A percentile compares a stretch with the other conserved stretches of the same genome.
Evolutionary conservation across 2,797 vertebrate genomes (phyloP).

Genomic region (Merluccius polli): DNA sequence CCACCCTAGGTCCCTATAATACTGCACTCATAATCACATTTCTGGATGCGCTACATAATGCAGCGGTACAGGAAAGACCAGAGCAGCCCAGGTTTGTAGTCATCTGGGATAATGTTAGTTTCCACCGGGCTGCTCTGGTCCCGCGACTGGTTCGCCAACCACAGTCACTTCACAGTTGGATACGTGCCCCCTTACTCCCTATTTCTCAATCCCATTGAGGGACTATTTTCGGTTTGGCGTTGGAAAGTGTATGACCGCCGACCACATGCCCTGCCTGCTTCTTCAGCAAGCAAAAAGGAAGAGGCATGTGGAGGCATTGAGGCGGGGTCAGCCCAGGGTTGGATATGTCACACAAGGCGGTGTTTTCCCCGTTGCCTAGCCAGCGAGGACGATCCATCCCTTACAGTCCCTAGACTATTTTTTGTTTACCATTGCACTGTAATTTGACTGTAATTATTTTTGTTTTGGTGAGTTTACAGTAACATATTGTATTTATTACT

Average conservation of each 20-base stretch:
- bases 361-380: constrained; percentile 5
- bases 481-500: neutral
- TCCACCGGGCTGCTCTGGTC: constrained; percentile 18
- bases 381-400: neutral
- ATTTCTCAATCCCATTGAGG: neutral
- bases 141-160: constrained; percentile 11
- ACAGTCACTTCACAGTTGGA: constrained; percentile 4
- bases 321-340: too few species aligned
- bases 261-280: constrained; percentile 10
- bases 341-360: neutral
- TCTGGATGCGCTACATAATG: constrained; percentile 4
- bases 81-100: neutral
- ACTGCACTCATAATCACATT: neutral
- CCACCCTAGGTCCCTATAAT: too few species aligned
- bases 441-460: constrained; percentile 6
- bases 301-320: neutral
- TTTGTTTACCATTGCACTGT: constrained; percentile 9
- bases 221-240: neutral
- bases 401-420: neutral
- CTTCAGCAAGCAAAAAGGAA: constrained; percentile 11
- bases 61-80: constrained; percentile 8
- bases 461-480: too few species aligned
- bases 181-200: constrained; percentile 2
- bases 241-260: constrained; percentile 1
- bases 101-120: neutral